Evolutionary conservation across 2,797 vertebrate species (phyloP).

Genomic region (Sylvia borin): DNA sequence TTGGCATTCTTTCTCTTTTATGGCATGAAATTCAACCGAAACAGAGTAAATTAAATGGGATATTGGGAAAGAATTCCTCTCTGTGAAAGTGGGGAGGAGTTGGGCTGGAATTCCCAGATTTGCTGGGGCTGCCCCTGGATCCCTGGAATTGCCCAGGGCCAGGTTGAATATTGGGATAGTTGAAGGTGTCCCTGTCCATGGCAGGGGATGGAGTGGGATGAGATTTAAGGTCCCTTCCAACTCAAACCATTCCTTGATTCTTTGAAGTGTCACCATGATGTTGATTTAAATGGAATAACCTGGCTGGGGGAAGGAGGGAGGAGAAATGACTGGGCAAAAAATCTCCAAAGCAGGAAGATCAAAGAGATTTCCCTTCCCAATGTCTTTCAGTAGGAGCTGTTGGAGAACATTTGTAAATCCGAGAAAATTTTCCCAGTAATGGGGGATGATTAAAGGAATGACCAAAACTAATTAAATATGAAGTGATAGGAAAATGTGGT

Average conservation of each 20-base stretch:
- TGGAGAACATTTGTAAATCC: background rate
- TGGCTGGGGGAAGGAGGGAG: background rate
- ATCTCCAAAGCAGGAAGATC: background rate
- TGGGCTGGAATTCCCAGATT: background rate
- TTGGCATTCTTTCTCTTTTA: background rate
- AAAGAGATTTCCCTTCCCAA: background rate
- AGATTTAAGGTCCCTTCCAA: fast-evolving
- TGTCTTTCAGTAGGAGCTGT: background rate
- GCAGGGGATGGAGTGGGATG: fast-evolving
- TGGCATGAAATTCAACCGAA: background rate
- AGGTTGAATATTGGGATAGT: fast-evolving
- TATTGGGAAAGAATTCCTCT: fast-evolving
- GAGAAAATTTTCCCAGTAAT: background rate
- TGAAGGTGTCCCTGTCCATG: background rate
- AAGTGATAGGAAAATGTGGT: background rate
- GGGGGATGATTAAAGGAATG: background rate
- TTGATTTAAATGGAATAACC: background rate
- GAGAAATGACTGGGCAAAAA: background rate
- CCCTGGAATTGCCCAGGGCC: background rate
- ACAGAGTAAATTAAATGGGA: background rate
- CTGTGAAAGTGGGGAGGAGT: background rate
- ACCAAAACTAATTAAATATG: background rate
- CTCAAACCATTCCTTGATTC: background rate
- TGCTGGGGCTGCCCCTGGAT: background rate
- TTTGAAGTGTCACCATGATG: background rate